Percentiles rank a stretch among this genome's conserved stretches.
These are phyloP conservation scores for Alectura lathami DNA, from an alignment of 2,113 vertebrate genomes.

Conservation along the genomic window DNA sequence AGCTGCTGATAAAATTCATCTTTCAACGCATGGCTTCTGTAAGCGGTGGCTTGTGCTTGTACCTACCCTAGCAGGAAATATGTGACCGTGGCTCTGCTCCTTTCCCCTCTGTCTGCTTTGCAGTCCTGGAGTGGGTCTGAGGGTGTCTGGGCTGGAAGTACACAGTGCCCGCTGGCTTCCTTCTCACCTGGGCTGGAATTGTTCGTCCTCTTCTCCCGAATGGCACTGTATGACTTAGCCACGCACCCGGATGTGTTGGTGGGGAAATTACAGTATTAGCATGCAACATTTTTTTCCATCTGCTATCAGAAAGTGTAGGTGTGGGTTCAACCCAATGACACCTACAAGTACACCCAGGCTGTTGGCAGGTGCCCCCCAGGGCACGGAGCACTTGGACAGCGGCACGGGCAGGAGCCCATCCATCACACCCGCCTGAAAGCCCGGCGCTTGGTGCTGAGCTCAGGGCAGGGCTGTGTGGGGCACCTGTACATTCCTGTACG, in stretches of 20 bases:
- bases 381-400: no score
- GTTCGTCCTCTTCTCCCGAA: accelerated
- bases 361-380: background rate
- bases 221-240: accelerated
- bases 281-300: background rate
- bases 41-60: accelerated
- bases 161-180: background rate
- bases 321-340: accelerated
- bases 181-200: accelerated
- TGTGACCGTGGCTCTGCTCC: accelerated
- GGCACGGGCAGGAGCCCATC: no score
- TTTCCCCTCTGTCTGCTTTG: background rate
- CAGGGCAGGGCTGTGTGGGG: background rate
- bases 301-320: accelerated
- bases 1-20: accelerated
- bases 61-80: accelerated
- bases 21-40: accelerated
- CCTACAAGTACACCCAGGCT: accelerated
- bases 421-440: background rate
- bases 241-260: accelerated
- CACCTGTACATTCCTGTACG: accelerated
- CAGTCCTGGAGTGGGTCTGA: accelerated
- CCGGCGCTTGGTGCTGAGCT: accelerated
- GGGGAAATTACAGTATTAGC: no score
- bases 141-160: background rate